Conservation (phyloP, 2,888 invertebrate genomes). For the Notodonta dromedarius region DNA sequence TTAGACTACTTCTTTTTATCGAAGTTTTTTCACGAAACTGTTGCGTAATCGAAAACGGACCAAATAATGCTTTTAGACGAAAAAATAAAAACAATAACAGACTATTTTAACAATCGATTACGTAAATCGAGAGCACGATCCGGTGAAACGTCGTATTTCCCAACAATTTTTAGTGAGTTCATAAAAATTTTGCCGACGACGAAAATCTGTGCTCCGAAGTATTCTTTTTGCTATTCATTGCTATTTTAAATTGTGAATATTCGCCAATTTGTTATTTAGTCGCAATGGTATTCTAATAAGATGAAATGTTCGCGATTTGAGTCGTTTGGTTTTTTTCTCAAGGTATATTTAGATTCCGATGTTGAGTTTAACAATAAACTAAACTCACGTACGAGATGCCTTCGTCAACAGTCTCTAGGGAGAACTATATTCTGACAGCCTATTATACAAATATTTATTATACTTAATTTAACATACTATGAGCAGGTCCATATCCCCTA, state of each 20-base stretch:
- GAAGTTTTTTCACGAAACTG: constrained; percentile 29
- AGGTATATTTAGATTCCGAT: neutral
- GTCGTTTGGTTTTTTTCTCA: neutral
- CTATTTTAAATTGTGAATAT: constrained; percentile 1
- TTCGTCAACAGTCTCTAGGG: too few species aligned
- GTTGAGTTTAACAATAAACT: neutral
- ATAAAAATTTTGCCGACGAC: constrained; percentile 33
- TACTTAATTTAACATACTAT: too few species aligned
- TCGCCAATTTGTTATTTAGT: neutral
- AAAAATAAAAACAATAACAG: constrained; percentile 54
- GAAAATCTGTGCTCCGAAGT: neutral
- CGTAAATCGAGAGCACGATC: constrained; percentile 59
- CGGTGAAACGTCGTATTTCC: constrained; percentile 42
- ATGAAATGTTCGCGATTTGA: neutral
- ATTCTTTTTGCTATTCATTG: neutral
- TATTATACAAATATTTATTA: too few species aligned
- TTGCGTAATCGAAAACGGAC: constrained; percentile 49
- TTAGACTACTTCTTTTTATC: constrained; percentile 30
- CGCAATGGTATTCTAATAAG: neutral
- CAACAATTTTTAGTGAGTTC: constrained; percentile 30
- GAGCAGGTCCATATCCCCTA: too few species aligned
- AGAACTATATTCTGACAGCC: too few species aligned
- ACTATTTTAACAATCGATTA: constrained; percentile 52
- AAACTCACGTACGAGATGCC: too few species aligned
- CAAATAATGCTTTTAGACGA: constrained; percentile 48